These are phyloP conservation scores for Pachycephala philippinensis DNA, from an alignment of 2,113 vertebrate genomes.

Conservation along the genomic window DNA sequence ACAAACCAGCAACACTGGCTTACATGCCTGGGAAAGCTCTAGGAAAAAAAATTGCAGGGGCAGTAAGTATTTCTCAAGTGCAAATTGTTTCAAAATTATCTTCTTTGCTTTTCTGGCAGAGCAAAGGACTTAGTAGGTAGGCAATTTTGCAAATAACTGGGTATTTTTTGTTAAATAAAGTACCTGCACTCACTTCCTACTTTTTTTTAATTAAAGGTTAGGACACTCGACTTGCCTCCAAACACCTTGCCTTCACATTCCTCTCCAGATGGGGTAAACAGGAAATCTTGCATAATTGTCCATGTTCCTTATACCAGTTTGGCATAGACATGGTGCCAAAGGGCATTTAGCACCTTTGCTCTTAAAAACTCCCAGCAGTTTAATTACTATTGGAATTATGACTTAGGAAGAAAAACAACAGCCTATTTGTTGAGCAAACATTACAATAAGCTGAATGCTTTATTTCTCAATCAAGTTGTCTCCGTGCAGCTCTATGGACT, in stretches of 20 bases:
- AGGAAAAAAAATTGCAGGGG: background rate
- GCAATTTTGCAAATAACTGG: background rate
- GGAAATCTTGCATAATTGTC: conserved; percentile 37
- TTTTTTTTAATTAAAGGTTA: background rate
- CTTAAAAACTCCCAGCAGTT: background rate
- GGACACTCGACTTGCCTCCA: background rate
- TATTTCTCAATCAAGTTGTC: background rate
- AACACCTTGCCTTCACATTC: background rate
- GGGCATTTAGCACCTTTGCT: background rate
- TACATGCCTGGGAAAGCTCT: background rate
- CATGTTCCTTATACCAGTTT: background rate
- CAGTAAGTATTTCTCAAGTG: background rate
- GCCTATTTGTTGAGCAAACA: background rate
- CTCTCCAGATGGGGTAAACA: conserved; percentile 24
- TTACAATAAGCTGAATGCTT: background rate
- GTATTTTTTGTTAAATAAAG: background rate
- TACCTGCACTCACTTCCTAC: background rate
- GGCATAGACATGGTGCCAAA: background rate
- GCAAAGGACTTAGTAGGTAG: background rate
- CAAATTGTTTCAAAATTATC: background rate
- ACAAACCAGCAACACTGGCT: background rate
- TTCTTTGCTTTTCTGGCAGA: background rate
- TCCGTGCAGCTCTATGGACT: background rate
- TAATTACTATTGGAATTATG: conserved; percentile 15
- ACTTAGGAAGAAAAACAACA: background rate